These are phyloP conservation scores for Arizona elegans DNA, from an alignment of 2,113 vertebrate genomes.

Conservation along the genomic window DNA sequence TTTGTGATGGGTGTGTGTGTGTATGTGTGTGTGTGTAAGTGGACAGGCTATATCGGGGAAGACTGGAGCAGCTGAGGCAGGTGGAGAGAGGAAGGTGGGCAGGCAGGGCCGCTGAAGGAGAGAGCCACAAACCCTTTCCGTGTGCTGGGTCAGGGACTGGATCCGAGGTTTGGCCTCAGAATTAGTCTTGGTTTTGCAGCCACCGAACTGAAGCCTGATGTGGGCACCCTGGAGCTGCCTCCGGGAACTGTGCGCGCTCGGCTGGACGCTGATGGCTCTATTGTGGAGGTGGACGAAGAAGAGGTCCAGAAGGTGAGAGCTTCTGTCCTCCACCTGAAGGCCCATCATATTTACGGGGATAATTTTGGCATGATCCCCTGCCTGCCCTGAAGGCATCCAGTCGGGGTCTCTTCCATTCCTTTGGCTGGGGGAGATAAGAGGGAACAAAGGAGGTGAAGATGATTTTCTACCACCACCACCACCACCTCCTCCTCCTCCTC, in stretches of 20 bases:
- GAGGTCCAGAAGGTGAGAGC: constrained; percentile 79
- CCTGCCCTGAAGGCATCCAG: neutral
- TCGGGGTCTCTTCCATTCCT: neutral
- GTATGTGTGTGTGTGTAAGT: neutral
- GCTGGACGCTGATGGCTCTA: constrained; percentile 67
- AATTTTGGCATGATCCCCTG: neutral
- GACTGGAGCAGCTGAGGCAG: neutral
- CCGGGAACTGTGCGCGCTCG: constrained; percentile 79
- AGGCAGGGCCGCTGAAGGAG: neutral
- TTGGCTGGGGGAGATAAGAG: neutral
- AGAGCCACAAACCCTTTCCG: neutral
- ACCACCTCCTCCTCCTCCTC: neutral
- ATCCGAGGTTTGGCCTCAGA: neutral
- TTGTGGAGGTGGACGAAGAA: constrained; percentile 78
- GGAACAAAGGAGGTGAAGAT: neutral
- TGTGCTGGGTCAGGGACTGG: neutral
- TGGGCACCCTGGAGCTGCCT: constrained; percentile 85
- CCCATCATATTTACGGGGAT: neutral
- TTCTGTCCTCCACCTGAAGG: neutral
- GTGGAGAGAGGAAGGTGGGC: neutral
- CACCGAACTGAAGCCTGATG: constrained; percentile 90
- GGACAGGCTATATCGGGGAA: accelerated
- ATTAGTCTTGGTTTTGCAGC: constrained; percentile 62
- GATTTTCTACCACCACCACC: neutral
- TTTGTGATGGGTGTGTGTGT: neutral